Conservation (phyloP, 2,113 vertebrate species). For the Daubentonia madagascariensis region DNA sequence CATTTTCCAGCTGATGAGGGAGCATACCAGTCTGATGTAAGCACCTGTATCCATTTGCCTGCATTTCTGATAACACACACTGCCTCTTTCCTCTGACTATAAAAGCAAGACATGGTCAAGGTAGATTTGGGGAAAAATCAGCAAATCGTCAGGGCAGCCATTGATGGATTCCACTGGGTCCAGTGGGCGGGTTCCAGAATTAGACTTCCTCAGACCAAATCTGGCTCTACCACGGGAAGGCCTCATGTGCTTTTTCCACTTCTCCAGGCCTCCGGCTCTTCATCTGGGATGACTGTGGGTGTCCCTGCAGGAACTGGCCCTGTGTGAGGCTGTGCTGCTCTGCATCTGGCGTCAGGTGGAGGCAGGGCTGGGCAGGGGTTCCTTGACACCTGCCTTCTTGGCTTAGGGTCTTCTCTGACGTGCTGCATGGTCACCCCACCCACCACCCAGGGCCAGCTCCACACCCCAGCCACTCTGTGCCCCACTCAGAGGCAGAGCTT, state of each 20-base stretch:
- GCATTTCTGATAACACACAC: not conserved
- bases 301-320: too few species aligned
- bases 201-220: not conserved
- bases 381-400: not conserved
- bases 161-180: fast-evolving
- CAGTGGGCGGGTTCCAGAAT: not conserved
- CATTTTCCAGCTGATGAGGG: not conserved
- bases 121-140: not conserved
- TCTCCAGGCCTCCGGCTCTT: not conserved
- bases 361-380: not conserved
- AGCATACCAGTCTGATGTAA: not conserved
- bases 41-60: not conserved
- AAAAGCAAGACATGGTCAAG: not conserved
- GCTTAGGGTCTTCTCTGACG: too few species aligned
- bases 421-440: not conserved
- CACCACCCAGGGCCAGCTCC: not conserved
- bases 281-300: too few species aligned
- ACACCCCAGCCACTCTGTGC: not conserved
- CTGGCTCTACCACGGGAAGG: not conserved
- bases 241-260: not conserved
- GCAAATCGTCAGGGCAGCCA: not conserved
- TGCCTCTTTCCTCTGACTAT: not conserved
- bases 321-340: not conserved
- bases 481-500: not conserved
- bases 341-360: too few species aligned